Conservation (phyloP, 2,113 vertebrate genomes). For the Nannobrachium achirus region DNA sequence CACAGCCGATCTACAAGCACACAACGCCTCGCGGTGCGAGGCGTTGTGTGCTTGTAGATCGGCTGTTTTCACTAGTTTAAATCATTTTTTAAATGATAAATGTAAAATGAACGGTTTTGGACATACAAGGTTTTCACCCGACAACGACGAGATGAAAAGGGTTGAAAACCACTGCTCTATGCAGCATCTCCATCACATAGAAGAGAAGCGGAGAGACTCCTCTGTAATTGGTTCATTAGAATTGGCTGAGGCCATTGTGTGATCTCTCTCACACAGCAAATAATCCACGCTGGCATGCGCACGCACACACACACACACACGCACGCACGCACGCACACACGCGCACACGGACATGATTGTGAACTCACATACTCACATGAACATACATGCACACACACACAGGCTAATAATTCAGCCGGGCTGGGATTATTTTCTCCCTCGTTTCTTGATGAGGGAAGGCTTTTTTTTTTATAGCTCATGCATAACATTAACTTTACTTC, state of each 20-base stretch:
- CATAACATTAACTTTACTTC: slow-evolving; percentile 42
- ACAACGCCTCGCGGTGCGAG: too few species aligned
- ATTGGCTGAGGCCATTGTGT: slow-evolving; percentile 35
- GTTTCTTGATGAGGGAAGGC: slow-evolving; percentile 47
- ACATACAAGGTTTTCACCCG: too few species aligned
- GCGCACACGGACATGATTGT: slow-evolving; percentile 11
- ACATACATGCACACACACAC: slow-evolving; percentile 2
- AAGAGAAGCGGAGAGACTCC: slow-evolving; percentile 48
- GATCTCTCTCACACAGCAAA: slow-evolving; percentile 51
- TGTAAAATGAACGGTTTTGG: too few species aligned
- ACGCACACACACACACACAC: background rate
- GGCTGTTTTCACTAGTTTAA: too few species aligned
- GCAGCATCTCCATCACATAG: slow-evolving; percentile 53
- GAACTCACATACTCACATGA: slow-evolving; percentile 11
- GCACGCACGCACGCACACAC: slow-evolving; percentile 8
- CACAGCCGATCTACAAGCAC: too few species aligned
- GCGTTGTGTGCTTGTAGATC: too few species aligned
- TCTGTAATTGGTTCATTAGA: slow-evolving; percentile 70
- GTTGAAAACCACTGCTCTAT: too few species aligned
- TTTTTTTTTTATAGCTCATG: slow-evolving; percentile 38
- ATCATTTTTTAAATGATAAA: too few species aligned
- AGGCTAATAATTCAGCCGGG: slow-evolving; percentile 42
- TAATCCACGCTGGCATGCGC: slow-evolving; percentile 38
- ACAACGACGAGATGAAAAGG: too few species aligned
- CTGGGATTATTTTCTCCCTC: slow-evolving; percentile 42